Percentiles rank a stretch among this genome's conserved stretches.
Evolutionary conservation across 2,113 vertebrate species (phyloP).

Genomic region (Platycercus adscitus): DNA sequence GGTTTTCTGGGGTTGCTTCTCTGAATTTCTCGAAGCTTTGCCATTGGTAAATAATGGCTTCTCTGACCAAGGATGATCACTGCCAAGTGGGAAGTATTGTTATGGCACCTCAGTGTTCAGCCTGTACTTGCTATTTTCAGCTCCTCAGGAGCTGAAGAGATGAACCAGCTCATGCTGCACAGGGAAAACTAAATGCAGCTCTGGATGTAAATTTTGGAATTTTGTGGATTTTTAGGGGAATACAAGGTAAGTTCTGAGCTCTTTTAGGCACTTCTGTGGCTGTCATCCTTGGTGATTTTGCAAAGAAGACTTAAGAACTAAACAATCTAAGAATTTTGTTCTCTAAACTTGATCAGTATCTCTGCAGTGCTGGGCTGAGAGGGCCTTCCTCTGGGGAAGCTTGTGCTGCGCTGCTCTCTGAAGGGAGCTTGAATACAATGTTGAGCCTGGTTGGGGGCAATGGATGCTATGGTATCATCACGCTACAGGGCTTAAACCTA

Average conservation of each 20-base stretch:
- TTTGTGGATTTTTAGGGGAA: not conserved
- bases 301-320: not conserved
- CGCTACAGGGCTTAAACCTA: not conserved
- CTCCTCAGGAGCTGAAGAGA: not conserved
- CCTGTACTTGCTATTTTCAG: not conserved
- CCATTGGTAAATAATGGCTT: not conserved
- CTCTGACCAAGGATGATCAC: not conserved
- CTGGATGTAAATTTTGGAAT: not conserved
- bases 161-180: not conserved
- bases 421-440: not conserved
- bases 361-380: not conserved
- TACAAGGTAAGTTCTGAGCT: not conserved
- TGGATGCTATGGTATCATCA: not conserved
- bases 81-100: not conserved
- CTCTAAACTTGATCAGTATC: not conserved
- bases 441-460: not conserved
- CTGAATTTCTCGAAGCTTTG: not conserved
- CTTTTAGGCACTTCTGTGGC: not conserved
- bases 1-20: not conserved
- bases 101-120: not conserved
- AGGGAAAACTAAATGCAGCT: not conserved
- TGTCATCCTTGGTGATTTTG: not conserved
- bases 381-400: not conserved
- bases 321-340: not conserved
- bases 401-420: fast-evolving